These are phyloP conservation scores for Notodonta ziczac DNA, from an alignment of 2,888 invertebrate genomes.

Conservation along the genomic window DNA sequence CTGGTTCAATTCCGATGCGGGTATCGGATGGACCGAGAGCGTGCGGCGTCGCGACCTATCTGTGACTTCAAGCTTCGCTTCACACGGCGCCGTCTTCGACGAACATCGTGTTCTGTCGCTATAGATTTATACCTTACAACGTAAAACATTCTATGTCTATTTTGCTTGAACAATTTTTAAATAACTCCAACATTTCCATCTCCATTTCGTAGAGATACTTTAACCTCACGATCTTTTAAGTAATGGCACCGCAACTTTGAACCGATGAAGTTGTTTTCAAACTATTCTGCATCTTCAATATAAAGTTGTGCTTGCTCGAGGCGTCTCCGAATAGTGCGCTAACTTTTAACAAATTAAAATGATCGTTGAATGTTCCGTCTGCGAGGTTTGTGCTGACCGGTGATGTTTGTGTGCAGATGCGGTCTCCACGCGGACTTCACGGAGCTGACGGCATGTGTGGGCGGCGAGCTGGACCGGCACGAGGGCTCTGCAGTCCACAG, in stretches of 20 bases:
- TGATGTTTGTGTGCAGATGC: slow-evolving; percentile 83
- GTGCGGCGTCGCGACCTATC: slow-evolving; percentile 46
- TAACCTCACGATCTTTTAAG: slow-evolving; percentile 19
- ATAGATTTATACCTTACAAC: slow-evolving; percentile 46
- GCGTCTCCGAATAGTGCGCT: slow-evolving; percentile 17
- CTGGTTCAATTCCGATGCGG: slow-evolving; percentile 32
- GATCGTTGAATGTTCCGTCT: not conserved
- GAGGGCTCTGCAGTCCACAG: slow-evolving; percentile 92
- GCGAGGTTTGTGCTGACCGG: not conserved
- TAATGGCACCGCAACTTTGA: slow-evolving; percentile 15
- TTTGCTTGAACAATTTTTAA: slow-evolving; percentile 10
- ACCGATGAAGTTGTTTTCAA: slow-evolving; percentile 21
- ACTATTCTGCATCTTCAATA: slow-evolving; percentile 24
- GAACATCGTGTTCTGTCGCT: slow-evolving; percentile 41
- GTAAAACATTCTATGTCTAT: slow-evolving; percentile 40
- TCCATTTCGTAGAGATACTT: slow-evolving; percentile 13
- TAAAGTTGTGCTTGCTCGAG: slow-evolving; percentile 18
- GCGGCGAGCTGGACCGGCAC: slow-evolving; percentile 94
- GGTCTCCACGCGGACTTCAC: slow-evolving; percentile 99
- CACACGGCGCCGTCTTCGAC: slow-evolving; percentile 43
- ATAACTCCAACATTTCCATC: slow-evolving; percentile 19
- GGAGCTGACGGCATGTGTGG: slow-evolving; percentile 96
- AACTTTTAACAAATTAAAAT: slow-evolving; percentile 21
- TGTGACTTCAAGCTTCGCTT: slow-evolving; percentile 58
- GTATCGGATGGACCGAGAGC: slow-evolving; percentile 33